Base-by-base conservation (phyloP, 1,140 invertebrate species). In the Ceratina australensis region DNA sequence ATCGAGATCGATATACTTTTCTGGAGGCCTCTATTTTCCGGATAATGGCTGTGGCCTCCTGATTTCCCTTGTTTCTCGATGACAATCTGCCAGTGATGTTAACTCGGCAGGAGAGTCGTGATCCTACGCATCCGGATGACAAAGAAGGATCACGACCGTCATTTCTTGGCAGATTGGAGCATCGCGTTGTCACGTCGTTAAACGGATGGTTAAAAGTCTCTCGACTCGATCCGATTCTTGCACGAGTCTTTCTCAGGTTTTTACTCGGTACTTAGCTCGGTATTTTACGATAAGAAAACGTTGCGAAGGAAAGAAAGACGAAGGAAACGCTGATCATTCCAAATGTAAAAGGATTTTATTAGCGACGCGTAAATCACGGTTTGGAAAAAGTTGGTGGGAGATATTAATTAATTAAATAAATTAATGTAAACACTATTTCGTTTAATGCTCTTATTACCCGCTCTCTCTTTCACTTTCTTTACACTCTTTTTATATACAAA, bases 21-120 rank as follows among this genome's bases (percentile, higher is more conserved):
- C 47, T 63, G 86, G 88, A 92, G 90, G 82, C 90, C 87, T 20
- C 88, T 88, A 87, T 90, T 79, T 42, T 47, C 90, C 90, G 91
- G 91, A 91, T 91, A 69, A 82, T 88, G 87, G 90, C 88, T 72
- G 52, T 0, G 74, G 87, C 82, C 89, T 89, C 88, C 64, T 57
- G 10, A 42, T 42, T 42, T 10, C 10, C 10, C 10, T 42, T 10
- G 10, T 42, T 42, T 12, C 10, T 54, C 10, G 18, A 49, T 82
- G 77, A 85, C 88, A 89, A 90, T 86, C 88, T 90, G 90, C 85
- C 85, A 86, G 78, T 69, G 87, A 87, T 89, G 84, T 67, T n/a
- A n/a, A n/a, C n/a, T 81, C 77, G 87, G 91, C 89, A 89, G 82
- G 88, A 83, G 80, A 72, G n/a, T 88, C 71, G 82, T 83, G 87